Percentiles rank a stretch among this genome's conserved stretches.
These are phyloP conservation scores for Sarcophaga peregrina DNA, from an alignment of 1,140 invertebrate genomes.

Conservation along the genomic window DNA sequence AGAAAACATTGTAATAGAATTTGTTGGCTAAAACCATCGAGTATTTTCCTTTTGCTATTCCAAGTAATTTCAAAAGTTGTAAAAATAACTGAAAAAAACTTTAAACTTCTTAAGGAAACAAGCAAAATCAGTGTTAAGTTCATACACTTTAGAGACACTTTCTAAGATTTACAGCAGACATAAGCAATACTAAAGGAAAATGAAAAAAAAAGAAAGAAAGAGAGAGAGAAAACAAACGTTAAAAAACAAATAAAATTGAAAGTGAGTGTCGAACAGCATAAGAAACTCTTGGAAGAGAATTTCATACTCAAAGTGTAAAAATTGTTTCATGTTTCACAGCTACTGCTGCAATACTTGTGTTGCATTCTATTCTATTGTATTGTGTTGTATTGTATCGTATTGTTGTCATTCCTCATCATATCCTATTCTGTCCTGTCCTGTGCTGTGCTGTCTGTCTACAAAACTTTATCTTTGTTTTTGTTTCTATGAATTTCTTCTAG, in stretches of 20 bases:
- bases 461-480: background rate
- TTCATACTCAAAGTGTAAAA: conserved; percentile 17
- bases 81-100: too few species aligned
- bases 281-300: too few species aligned
- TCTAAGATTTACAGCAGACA: background rate
- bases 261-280: background rate
- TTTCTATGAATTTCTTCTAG: too few species aligned
- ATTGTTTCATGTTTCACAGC: background rate
- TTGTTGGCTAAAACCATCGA: too few species aligned
- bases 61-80: too few species aligned
- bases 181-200: background rate
- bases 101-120: background rate
- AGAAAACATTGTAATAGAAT: too few species aligned
- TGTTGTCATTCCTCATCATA: background rate
- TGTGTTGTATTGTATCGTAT: background rate
- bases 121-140: conserved; percentile 31
- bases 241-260: background rate
- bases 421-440: background rate
- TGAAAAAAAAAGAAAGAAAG: background rate
- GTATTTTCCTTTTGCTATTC: too few species aligned
- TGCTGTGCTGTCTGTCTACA: background rate
- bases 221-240: background rate
- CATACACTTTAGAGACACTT: conserved; percentile 29
- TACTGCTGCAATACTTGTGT: too few species aligned
- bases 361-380: too few species aligned